Percentiles rank a stretch among this genome's conserved stretches.
These are phyloP conservation scores for Telenomus remus DNA, from an alignment of 1,140 invertebrate species.

Conservation along the genomic window DNA sequence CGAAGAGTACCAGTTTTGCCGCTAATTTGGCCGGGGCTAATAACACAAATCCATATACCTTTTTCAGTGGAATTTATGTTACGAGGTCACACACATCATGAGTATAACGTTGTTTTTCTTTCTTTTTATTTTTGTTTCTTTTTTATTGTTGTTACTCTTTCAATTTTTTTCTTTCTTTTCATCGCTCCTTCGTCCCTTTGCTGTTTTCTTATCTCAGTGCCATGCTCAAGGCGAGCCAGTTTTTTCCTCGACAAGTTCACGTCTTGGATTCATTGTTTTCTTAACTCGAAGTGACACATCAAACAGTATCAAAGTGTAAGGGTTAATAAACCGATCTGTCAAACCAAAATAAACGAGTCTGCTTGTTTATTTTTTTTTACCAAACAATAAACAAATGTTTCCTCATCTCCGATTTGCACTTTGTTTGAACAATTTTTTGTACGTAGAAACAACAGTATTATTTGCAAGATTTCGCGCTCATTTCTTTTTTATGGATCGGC, in stretches of 20 bases:
- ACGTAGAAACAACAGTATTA: no score
- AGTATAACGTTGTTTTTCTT: conserved; percentile 34
- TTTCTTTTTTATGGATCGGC: no score
- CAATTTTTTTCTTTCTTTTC: conserved; percentile 38
- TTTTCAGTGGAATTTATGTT: conserved; percentile 57
- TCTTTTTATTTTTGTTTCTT: conserved; percentile 20
- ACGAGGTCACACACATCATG: conserved; percentile 52
- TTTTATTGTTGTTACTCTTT: conserved; percentile 11
- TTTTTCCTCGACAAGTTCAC: conserved; percentile 47
- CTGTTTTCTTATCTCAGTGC: conserved; percentile 57
- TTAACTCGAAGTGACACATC: conserved; percentile 47
- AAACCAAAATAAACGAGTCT: background rate
- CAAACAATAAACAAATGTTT: background rate
- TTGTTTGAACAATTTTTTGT: no score
- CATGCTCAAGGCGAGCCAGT: conserved; percentile 57
- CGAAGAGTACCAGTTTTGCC: no score
- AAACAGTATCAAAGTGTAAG: conserved; percentile 40
- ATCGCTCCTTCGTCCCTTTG: conserved; percentile 48
- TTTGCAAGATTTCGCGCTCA: no score
- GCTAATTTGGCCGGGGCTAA: background rate
- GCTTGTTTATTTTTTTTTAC: background rate
- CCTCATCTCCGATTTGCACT: no score
- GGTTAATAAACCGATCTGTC: conserved; percentile 41
- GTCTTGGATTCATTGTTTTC: conserved; percentile 45
- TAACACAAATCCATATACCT: background rate